Evolutionary conservation across 2,797 vertebrate genomes (phyloP).

Genomic region (Valencia hispanica): DNA sequence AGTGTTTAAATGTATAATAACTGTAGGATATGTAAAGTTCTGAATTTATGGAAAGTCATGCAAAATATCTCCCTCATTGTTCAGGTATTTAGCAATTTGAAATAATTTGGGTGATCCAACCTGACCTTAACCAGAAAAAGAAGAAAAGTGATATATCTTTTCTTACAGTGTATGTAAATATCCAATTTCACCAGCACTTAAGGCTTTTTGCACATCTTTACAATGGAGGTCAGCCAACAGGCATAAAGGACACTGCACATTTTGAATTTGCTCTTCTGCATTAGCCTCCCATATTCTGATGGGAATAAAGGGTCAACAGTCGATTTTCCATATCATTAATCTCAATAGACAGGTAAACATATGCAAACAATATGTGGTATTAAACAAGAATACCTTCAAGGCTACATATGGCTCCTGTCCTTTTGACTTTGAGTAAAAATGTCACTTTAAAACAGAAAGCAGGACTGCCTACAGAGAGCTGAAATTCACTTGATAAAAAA

Average conservation of each 20-base stretch:
- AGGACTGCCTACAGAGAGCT: not conserved
- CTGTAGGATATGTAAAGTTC: not conserved
- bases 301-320: not conserved
- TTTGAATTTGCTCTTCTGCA: not conserved
- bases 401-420: not conserved
- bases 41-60: not conserved
- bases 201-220: not conserved
- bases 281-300: not conserved
- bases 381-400: not conserved
- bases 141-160: not conserved
- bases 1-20: not conserved
- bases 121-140: not conserved
- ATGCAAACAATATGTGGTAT: not conserved
- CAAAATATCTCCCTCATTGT: not conserved
- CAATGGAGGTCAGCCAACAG: not conserved
- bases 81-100: not conserved
- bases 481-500: conserved; percentile 22
- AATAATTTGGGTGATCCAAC: not conserved
- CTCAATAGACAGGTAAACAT: not conserved
- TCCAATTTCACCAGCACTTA: not conserved
- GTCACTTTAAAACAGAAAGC: not conserved
- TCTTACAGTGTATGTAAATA: not conserved
- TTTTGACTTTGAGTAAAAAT: not conserved
- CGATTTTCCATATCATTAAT: not conserved
- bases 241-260: not conserved